Evolutionary conservation across 1,140 invertebrate species (phyloP).

Genomic region (Ceratosolen fusciceps): DNA sequence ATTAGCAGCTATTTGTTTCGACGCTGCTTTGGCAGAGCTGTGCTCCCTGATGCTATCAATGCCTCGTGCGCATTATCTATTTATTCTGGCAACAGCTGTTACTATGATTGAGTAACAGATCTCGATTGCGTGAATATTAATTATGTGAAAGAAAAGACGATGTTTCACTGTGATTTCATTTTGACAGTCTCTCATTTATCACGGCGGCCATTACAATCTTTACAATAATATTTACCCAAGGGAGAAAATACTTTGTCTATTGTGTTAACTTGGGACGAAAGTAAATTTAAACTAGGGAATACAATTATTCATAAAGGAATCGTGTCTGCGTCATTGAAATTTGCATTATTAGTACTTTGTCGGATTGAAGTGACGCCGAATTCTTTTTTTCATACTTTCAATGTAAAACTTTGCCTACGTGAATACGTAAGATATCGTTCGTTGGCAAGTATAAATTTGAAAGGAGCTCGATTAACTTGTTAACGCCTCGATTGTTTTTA

Average conservation of each 20-base stretch:
- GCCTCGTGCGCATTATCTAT: background rate
- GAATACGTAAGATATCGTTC: background rate
- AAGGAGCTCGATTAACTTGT: background rate
- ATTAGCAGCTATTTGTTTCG: conserved; percentile 11
- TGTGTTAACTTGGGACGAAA: background rate
- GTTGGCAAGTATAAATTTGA: background rate
- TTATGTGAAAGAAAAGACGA: background rate
- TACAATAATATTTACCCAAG: background rate
- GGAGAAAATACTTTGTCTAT: background rate
- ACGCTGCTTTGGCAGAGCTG: background rate
- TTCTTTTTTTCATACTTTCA: background rate
- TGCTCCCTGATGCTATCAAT: background rate
- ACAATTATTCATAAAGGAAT: background rate
- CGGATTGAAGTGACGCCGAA: background rate
- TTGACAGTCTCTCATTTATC: background rate
- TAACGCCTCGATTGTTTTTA: background rate
- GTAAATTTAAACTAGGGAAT: background rate
- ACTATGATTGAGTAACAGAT: background rate
- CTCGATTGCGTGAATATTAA: background rate
- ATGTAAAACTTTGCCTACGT: background rate
- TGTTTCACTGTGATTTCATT: background rate
- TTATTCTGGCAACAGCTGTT: background rate
- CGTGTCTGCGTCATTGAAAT: conserved; percentile 5
- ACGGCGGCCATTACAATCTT: background rate
- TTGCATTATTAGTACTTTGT: background rate